These are phyloP conservation scores for Corythucha ciliata DNA, from an alignment of 2,888 invertebrate species.

Conservation along the genomic window DNA sequence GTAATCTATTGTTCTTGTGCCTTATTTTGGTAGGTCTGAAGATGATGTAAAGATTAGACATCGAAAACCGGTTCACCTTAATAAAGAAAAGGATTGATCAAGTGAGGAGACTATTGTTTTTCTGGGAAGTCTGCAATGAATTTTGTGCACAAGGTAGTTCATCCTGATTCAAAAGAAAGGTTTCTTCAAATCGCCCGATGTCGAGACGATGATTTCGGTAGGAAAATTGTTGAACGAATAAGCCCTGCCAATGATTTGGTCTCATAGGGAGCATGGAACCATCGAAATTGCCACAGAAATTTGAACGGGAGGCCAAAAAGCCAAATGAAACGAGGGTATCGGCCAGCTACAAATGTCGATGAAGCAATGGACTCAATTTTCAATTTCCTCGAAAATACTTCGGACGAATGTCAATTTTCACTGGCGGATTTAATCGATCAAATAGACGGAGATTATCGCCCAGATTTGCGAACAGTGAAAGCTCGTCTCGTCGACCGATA, in stretches of 20 bases:
- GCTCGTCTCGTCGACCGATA: not conserved
- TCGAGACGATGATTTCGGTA: slow-evolving; percentile 14
- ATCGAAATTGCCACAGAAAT: not conserved
- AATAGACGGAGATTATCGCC: slow-evolving; percentile 23
- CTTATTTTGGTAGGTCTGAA: too few relatives aligned
- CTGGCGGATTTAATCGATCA: slow-evolving; percentile 20
- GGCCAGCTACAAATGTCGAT: slow-evolving; percentile 2
- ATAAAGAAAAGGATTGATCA: too few relatives aligned
- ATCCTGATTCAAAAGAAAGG: slow-evolving; percentile 4
- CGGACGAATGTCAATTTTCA: slow-evolving; percentile 28
- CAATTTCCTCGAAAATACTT: slow-evolving; percentile 8
- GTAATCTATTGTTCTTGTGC: too few relatives aligned
- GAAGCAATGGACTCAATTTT: slow-evolving; percentile 17
- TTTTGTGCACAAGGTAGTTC: too few relatives aligned
- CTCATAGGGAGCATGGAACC: slow-evolving; percentile 6
- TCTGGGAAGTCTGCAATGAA: too few relatives aligned
- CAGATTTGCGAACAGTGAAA: slow-evolving; percentile 21
- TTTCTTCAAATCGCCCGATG: slow-evolving; percentile 6
- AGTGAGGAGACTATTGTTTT: too few relatives aligned
- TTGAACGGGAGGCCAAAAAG: not conserved
- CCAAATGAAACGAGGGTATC: slow-evolving; percentile 6
- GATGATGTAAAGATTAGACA: too few relatives aligned
- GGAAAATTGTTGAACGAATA: slow-evolving; percentile 1
- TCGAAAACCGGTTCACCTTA: too few relatives aligned
- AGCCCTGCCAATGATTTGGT: slow-evolving; percentile 16